Conservation (phyloP, 1,140 invertebrate species). For the Diploscapter pachys region DNA sequence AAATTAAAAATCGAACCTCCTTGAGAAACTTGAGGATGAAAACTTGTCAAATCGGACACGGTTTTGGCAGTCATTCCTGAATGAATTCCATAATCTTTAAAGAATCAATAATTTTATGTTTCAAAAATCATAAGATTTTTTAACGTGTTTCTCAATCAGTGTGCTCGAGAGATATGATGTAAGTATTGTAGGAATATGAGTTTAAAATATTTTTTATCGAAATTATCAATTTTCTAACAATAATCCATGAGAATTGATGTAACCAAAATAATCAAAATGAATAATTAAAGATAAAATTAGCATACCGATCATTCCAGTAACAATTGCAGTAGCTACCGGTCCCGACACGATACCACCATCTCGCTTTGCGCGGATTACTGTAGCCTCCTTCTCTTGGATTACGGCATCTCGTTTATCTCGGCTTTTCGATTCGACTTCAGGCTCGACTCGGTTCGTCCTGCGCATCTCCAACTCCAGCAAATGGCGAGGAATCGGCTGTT, state of each 20-base stretch:
- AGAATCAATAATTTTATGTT: background rate
- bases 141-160: too few relatives aligned
- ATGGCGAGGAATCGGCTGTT: background rate
- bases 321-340: constrained; percentile 44
- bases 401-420: constrained; percentile 4
- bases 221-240: background rate
- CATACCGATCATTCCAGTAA: constrained; percentile 52
- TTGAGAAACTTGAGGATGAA: constrained; percentile 33
- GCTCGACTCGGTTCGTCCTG: background rate
- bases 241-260: background rate
- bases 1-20: constrained; percentile 22
- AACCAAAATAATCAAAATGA: background rate
- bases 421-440: background rate
- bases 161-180: too few relatives aligned
- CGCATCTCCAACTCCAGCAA: constrained; percentile 8
- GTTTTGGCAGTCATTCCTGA: constrained; percentile 49
- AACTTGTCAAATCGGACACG: constrained; percentile 46
- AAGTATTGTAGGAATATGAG: too few relatives aligned
- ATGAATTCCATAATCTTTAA: background rate
- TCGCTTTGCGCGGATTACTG: constrained; percentile 16
- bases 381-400: background rate
- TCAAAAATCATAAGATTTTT: too few relatives aligned
- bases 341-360: constrained; percentile 44
- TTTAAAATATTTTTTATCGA: background rate
- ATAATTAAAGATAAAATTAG: background rate